These are phyloP conservation scores for Limosa lapponica DNA, from an alignment of 2,797 vertebrate genomes.

Conservation along the genomic window DNA sequence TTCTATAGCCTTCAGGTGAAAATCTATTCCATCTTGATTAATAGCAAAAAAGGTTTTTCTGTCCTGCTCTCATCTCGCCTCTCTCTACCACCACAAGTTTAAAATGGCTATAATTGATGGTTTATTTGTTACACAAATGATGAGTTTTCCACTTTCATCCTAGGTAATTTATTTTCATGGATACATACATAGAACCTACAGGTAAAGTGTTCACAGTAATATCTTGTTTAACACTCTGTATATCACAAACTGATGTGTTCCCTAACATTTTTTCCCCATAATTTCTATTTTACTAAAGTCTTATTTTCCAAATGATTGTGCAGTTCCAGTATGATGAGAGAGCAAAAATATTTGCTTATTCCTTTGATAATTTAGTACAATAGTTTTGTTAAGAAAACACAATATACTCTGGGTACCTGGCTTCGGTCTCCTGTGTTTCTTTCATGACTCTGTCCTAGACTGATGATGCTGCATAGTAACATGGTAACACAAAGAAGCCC, in stretches of 20 bases:
- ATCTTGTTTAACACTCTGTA: background rate
- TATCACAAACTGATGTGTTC: background rate
- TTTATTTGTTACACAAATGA: conserved; percentile 3
- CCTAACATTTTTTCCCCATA: background rate
- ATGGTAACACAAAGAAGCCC: background rate
- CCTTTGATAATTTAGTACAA: background rate
- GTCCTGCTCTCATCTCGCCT: background rate
- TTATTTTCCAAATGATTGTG: background rate
- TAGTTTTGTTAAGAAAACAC: background rate
- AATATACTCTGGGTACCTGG: background rate
- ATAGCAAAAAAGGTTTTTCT: background rate
- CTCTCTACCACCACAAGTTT: background rate
- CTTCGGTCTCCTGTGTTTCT: background rate
- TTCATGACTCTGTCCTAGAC: background rate
- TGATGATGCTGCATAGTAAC: background rate
- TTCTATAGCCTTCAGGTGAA: background rate
- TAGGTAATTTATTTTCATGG: background rate
- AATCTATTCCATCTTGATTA: background rate
- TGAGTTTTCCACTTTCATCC: background rate
- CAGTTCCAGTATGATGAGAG: background rate
- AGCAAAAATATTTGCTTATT: background rate
- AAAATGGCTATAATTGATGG: background rate
- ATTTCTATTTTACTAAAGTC: background rate
- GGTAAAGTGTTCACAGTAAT: background rate
- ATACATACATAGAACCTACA: background rate